Evolutionary conservation across 2,888 invertebrate genomes (phyloP).

Genomic region (Tanaodytes sp.): DNA sequence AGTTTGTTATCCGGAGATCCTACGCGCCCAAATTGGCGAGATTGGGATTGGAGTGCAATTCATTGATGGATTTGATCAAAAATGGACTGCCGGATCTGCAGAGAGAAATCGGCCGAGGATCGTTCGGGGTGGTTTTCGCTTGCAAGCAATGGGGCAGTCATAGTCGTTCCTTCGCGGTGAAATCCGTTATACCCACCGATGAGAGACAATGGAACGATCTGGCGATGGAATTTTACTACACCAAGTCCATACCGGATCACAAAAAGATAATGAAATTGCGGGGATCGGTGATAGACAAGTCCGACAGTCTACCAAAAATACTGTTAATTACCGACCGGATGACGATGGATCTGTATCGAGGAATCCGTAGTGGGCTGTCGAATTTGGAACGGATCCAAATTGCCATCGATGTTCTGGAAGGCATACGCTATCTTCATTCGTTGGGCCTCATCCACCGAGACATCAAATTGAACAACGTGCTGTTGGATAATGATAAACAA

Average conservation of each 20-base stretch:
- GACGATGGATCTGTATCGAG: conserved; percentile 85
- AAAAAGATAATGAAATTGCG: conserved; percentile 83
- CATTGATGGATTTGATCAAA: conserved; percentile 84
- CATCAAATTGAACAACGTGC: conserved; percentile 90
- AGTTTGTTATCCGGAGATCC: conserved; percentile 82
- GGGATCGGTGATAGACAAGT: conserved; percentile 84
- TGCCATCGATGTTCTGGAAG: conserved; percentile 87
- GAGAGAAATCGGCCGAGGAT: conserved; percentile 84
- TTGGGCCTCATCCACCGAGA: conserved; percentile 89
- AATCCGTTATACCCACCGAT: conserved; percentile 90
- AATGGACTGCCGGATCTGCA: conserved; percentile 81
- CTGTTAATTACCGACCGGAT: conserved; percentile 82
- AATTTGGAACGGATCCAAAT: conserved; percentile 80
- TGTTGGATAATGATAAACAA: conserved; percentile 82
- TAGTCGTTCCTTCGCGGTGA: conserved; percentile 83
- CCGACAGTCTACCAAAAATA: background rate
- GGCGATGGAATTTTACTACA: conserved; percentile 93
- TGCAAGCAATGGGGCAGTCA: conserved; percentile 83
- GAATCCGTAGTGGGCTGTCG: conserved; percentile 79
- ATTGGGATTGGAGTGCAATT: conserved; percentile 86
- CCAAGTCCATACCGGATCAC: conserved; percentile 87
- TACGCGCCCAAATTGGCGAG: conserved; percentile 87
- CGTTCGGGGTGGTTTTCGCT: conserved; percentile 90
- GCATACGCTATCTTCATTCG: conserved; percentile 90
- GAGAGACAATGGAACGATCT: conserved; percentile 91